Evolutionary conservation across 35 echinoderm and acorn worm species (phyloP).

Genomic region (Patiria miniata): DNA sequence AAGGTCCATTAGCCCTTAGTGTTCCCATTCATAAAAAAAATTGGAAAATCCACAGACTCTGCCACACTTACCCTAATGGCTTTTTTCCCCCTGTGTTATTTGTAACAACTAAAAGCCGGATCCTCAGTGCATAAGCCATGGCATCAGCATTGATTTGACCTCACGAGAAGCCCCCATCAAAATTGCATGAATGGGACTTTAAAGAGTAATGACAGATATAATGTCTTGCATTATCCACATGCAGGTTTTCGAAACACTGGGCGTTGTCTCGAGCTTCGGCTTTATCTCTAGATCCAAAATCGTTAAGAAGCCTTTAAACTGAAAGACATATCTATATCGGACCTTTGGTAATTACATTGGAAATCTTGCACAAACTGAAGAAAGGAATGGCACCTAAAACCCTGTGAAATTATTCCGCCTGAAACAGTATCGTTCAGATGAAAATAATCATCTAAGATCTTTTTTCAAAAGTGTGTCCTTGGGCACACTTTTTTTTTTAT

Average conservation of each 20-base stretch:
- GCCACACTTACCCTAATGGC: background rate
- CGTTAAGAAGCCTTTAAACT: background rate
- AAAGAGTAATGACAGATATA: background rate
- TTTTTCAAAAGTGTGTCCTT: no score
- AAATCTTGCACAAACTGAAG: background rate
- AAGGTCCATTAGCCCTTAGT: no score
- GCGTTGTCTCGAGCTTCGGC: no score
- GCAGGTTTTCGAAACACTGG: no score
- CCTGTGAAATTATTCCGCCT: no score
- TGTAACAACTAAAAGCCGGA: background rate
- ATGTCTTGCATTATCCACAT: background rate
- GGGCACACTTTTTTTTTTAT: no score
- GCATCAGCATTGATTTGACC: conserved; percentile 21
- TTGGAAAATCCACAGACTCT: background rate
- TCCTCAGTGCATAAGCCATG: background rate
- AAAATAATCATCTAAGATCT: background rate
- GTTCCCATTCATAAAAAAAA: no score
- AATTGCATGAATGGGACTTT: background rate
- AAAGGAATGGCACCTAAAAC: background rate
- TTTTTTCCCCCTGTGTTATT: background rate
- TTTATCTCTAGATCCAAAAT: background rate
- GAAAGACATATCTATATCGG: background rate
- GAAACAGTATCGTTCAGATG: no score
- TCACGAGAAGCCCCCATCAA: background rate
- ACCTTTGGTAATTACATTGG: background rate